Evolutionary conservation across 2,888 invertebrate species (phyloP).

Genomic region (Hemicrepidius hirtus): DNA sequence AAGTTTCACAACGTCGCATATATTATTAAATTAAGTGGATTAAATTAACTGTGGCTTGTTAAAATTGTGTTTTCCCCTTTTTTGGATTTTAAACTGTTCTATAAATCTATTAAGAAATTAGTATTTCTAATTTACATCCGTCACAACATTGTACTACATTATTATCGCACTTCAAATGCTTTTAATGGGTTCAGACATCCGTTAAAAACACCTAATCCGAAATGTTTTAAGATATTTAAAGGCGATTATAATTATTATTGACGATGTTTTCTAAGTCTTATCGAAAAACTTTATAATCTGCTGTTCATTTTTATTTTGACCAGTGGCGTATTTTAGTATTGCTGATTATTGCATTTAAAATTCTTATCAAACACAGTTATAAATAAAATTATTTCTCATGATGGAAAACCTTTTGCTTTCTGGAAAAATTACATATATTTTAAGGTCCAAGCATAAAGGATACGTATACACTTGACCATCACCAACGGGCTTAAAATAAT

Average conservation of each 20-base stretch:
- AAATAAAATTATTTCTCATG: too few species aligned
- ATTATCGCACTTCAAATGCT: conserved; percentile 1
- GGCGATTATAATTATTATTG: conserved; percentile 19
- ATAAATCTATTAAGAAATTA: too few species aligned
- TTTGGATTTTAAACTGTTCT: not conserved
- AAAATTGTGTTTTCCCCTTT: not conserved
- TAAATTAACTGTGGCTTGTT: conserved; percentile 31
- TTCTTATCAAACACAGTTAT: too few species aligned
- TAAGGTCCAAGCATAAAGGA: too few species aligned
- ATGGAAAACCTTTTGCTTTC: too few species aligned
- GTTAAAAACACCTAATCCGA: conserved; percentile 10
- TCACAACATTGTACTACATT: not conserved
- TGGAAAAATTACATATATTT: too few species aligned
- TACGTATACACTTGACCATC: too few species aligned
- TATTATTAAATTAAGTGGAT: conserved; percentile 28
- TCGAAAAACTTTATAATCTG: not conserved
- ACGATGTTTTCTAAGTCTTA: conserved; percentile 1
- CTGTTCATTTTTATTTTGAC: not conserved
- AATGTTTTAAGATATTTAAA: conserved; percentile 13
- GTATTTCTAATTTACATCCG: too few species aligned
- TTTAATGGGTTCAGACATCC: conserved; percentile 1
- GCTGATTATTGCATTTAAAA: too few species aligned
- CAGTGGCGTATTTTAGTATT: conserved; percentile 7
- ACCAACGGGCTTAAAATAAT: too few species aligned
- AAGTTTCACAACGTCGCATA: conserved; percentile 24